Conservation (phyloP, 2,113 vertebrate genomes). For the Dipodomys merriami region DNA sequence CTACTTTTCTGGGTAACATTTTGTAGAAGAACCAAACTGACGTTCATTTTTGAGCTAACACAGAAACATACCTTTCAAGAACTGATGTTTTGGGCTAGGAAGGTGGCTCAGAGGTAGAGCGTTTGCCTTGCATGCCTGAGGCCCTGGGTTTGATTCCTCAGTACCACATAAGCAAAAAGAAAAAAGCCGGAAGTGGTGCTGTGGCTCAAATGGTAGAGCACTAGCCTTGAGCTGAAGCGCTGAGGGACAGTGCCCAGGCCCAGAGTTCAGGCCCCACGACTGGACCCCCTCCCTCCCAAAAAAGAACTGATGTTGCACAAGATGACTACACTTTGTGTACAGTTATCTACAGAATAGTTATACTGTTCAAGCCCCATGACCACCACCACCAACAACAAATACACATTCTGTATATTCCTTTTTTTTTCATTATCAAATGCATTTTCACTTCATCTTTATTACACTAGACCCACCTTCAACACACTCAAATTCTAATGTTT, state of each 20-base stretch:
- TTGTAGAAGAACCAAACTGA: conserved; percentile 4
- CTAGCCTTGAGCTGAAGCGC: too few species aligned
- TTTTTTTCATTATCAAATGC: background rate
- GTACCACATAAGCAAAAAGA: too few species aligned
- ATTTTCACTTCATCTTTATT: background rate
- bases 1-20: background rate
- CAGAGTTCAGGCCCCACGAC: too few species aligned
- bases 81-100: background rate
- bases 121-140: too few species aligned
- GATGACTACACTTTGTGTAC: background rate
- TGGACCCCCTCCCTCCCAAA: too few species aligned
- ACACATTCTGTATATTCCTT: background rate
- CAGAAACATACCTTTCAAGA: conserved; percentile 34
- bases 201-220: too few species aligned
- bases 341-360: conserved; percentile 8
- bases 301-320: background rate
- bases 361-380: background rate
- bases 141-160: too few species aligned
- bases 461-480: background rate
- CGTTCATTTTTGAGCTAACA: conserved; percentile 58
- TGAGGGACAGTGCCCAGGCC: too few species aligned
- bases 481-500: background rate
- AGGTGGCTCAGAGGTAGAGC: too few species aligned
- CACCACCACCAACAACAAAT: background rate
- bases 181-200: too few species aligned